Evolutionary conservation across 2,797 vertebrate genomes (phyloP).

Genomic region (Silurus aristotelis): DNA sequence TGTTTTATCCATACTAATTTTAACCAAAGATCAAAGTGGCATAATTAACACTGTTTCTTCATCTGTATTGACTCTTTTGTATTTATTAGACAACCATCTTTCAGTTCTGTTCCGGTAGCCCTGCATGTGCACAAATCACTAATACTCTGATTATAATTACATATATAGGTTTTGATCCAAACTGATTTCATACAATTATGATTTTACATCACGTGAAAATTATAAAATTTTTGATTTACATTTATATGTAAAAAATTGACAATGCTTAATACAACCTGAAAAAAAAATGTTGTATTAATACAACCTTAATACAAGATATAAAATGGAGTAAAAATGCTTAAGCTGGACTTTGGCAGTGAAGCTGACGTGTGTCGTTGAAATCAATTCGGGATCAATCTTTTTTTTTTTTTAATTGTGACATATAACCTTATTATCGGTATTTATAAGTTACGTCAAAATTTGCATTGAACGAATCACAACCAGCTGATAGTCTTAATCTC

Average conservation of each 20-base stretch:
- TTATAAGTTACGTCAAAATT: constrained; percentile 39
- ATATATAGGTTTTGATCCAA: no score
- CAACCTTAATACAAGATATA: neutral
- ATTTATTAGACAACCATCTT: constrained; percentile 38
- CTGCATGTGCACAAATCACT: constrained; percentile 16
- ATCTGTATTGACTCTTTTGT: constrained; percentile 24
- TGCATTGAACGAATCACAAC: constrained; percentile 50
- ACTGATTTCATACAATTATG: neutral
- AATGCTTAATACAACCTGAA: neutral
- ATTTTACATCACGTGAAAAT: neutral
- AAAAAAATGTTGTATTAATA: no score
- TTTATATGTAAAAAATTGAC: neutral
- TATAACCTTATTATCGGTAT: constrained; percentile 16
- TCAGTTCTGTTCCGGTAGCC: constrained; percentile 22
- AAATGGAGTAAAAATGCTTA: constrained; percentile 75
- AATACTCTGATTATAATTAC: constrained; percentile 3
- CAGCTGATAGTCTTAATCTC: constrained; percentile 58
- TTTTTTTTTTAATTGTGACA: constrained; percentile 32
- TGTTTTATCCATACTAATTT: constrained; percentile 53
- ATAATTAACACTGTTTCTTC: constrained; percentile 35
- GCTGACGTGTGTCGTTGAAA: neutral
- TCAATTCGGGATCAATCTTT: constrained; percentile 2
- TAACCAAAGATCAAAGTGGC: constrained; percentile 60
- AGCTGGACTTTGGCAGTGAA: constrained; percentile 89
- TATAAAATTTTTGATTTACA: neutral